These are phyloP conservation scores for Nothocercus nigrocapillus DNA, from an alignment of 2,113 vertebrate species.

Conservation along the genomic window DNA sequence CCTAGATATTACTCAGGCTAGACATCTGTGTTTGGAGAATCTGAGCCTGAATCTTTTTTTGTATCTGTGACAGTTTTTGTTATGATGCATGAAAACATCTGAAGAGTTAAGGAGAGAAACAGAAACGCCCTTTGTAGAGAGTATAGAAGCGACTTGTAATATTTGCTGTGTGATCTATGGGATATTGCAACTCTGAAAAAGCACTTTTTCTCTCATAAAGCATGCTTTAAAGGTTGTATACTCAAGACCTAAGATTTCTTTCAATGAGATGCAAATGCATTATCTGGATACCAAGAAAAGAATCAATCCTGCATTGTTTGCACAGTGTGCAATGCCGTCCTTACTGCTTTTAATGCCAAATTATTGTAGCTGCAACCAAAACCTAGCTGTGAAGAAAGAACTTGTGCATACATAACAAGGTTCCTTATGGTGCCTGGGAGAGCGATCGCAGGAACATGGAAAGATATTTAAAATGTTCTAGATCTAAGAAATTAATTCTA, in stretches of 20 bases:
- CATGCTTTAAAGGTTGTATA: neutral
- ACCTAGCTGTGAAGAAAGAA: neutral
- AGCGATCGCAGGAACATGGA: neutral
- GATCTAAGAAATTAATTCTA: neutral
- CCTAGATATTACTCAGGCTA: neutral
- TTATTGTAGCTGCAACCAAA: neutral
- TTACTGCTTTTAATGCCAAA: slow-evolving; percentile 27
- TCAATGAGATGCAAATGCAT: neutral
- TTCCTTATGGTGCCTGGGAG: neutral
- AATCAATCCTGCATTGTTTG: neutral
- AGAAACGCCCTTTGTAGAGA: neutral
- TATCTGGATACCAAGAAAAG: slow-evolving; percentile 4
- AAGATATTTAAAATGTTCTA: neutral
- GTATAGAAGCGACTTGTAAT: neutral
- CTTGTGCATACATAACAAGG: neutral
- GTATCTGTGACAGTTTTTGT: neutral
- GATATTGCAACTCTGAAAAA: neutral
- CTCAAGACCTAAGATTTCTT: neutral
- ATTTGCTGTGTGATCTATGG: neutral
- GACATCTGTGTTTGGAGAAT: neutral
- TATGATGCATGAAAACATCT: neutral
- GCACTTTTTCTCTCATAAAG: neutral
- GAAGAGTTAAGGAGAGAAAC: neutral
- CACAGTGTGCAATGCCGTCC: neutral
- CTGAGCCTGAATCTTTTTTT: neutral